These are phyloP conservation scores for Pyrrhura leucotis DNA, from an alignment of 2,797 vertebrate species.

Conservation along the genomic window DNA sequence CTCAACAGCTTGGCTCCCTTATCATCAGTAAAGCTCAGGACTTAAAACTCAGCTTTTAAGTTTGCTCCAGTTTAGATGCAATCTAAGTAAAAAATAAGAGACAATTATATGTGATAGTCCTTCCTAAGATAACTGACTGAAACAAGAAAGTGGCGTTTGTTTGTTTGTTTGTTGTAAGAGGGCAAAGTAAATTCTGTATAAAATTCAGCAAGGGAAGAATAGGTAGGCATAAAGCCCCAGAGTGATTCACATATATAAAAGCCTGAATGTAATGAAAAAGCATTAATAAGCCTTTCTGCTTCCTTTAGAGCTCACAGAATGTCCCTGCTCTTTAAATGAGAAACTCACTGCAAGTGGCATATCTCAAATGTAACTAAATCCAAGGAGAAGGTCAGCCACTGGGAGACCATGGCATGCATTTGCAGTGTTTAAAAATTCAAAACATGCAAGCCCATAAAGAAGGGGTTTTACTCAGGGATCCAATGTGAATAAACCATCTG, in stretches of 20 bases:
- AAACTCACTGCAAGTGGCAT: neutral
- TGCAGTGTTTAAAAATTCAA: neutral
- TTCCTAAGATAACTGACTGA: neutral
- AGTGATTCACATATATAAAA: neutral
- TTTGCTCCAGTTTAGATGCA: neutral
- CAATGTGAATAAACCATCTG: neutral
- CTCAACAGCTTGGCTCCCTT: neutral
- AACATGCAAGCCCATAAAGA: neutral
- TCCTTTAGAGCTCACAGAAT: neutral
- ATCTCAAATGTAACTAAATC: neutral
- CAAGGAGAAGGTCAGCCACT: neutral
- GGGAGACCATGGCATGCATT: neutral
- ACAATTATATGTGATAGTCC: neutral
- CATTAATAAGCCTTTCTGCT: slow-evolving; percentile 7
- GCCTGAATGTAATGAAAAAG: neutral
- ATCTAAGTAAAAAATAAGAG: neutral
- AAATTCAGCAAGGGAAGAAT: neutral
- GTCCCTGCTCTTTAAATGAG: neutral
- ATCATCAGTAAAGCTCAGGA: neutral
- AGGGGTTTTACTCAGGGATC: neutral
- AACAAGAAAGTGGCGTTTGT: neutral
- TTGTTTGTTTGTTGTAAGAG: neutral
- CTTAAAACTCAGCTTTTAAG: neutral
- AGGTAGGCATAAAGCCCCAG: neutral
- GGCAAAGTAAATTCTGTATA: neutral